These are phyloP conservation scores for Osmerus mordax DNA, from an alignment of 2,113 vertebrate genomes.

Conservation along the genomic window DNA sequence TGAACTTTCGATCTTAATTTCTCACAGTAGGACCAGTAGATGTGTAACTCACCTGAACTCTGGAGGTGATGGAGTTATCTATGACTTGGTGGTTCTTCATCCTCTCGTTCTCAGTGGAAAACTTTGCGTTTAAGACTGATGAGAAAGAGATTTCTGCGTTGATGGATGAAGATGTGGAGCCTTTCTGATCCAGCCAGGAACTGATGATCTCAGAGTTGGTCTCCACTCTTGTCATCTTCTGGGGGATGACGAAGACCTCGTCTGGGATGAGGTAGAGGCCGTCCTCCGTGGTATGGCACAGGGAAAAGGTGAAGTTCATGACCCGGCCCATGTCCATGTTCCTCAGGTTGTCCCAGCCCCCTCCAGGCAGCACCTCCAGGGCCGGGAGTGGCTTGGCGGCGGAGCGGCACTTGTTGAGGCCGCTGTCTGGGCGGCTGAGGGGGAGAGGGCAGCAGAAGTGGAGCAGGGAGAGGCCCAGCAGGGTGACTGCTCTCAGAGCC, in stretches of 20 bases:
- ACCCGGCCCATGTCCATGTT: constrained; percentile 87
- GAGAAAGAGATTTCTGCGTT: constrained; percentile 75
- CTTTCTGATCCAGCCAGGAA: constrained; percentile 82
- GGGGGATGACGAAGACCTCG: constrained; percentile 81
- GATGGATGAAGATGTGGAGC: constrained; percentile 75
- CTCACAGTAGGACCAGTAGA: no score
- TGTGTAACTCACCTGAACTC: constrained; percentile 67
- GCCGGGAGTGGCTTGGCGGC: constrained; percentile 60
- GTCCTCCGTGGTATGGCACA: constrained; percentile 85
- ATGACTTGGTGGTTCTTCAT: constrained; percentile 84
- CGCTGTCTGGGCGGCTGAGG: constrained; percentile 19
- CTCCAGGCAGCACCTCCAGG: constrained; percentile 85
- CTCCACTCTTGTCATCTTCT: constrained; percentile 82
- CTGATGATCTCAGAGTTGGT: constrained; percentile 83
- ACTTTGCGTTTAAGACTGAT: constrained; percentile 78
- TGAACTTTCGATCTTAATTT: no score
- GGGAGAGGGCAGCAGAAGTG: constrained; percentile 21
- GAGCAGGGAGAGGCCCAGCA: constrained; percentile 24
- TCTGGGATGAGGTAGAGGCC: constrained; percentile 85
- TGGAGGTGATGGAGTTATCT: constrained; percentile 74
- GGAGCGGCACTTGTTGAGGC: constrained; percentile 58
- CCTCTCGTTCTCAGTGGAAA: constrained; percentile 75
- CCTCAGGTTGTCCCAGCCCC: constrained; percentile 91
- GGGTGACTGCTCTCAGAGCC: constrained; percentile 8
- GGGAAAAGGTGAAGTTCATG: constrained; percentile 76